Percentiles rank a stretch among this genome's conserved stretches.
Conservation (phyloP, 2,888 invertebrate genomes). For the Rhagonycha lutea region DNA sequence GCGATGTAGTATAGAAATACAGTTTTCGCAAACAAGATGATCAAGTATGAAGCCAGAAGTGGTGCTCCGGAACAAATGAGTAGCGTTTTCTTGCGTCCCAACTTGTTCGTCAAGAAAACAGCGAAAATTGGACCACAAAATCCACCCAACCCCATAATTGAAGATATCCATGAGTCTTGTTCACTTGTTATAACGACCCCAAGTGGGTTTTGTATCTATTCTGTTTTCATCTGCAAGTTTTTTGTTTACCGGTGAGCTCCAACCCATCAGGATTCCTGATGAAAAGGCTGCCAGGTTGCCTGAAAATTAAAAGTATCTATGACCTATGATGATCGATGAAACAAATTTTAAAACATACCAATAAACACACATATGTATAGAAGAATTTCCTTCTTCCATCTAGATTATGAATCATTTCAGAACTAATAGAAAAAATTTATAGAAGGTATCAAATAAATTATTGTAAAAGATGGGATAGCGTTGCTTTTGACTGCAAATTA, state of each 20-base stretch:
- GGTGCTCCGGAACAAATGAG: conserved; percentile 61
- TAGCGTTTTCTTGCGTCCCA: conserved; percentile 71
- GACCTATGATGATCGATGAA: no score
- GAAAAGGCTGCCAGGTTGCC: conserved; percentile 55
- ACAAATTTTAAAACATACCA: no score
- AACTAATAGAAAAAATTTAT: no score
- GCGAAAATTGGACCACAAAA: conserved; percentile 68
- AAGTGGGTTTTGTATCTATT: conserved; percentile 49
- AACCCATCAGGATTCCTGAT: conserved; percentile 54
- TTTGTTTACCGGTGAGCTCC: conserved; percentile 49
- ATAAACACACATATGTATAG: no score
- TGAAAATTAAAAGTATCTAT: no score
- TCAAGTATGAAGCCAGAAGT: conserved; percentile 58
- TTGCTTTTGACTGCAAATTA: no score
- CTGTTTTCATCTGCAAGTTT: conserved; percentile 40
- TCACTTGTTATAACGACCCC: conserved; percentile 41
- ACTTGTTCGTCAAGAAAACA: conserved; percentile 65
- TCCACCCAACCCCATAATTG: conserved; percentile 56
- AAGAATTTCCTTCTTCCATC: no score
- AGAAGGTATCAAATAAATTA: no score
- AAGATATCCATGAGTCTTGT: conserved; percentile 59
- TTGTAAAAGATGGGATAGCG: no score
- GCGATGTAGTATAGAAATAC: conserved; percentile 22
- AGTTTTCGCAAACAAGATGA: conserved; percentile 43
- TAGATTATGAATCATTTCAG: no score